Evolutionary conservation across 1,140 invertebrate species (phyloP), one percentile per base, ranked within the genome.

Genomic region (Eubasilissa regina): DNA sequence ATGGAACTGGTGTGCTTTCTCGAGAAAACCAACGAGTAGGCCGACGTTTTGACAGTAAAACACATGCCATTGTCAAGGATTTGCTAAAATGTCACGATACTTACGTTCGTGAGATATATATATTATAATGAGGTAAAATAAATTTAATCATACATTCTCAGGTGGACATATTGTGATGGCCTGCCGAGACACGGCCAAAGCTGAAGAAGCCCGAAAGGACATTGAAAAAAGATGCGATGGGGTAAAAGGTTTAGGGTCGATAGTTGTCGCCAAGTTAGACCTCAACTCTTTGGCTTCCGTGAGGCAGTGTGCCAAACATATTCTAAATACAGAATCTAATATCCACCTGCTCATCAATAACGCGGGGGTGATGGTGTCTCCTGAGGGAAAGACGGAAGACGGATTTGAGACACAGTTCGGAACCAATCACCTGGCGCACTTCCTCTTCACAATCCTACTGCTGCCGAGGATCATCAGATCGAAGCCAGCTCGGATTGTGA

Each of bases 381-480:
- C 93, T 0, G 87, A 91, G 72, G 86, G 87, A 13, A 84, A 86
- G 60, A 97, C 95, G 0, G 88, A 91, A 83, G 96, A 97, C 87
- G 95, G 95, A 0, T 95, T 95, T 87, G 96, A 98, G 88, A 92
- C 93, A 58, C 94, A 96, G 85, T 93, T 96, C 86, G 94, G 93
- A 12, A 92, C 94, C 0, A 96, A 96, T 88, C 93, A 96, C 84
- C 88, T 96, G 55, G 94, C 94, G 12, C 96, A 97, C 84, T 97
- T 97, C 85, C 87, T 96, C 15, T 86, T 98, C 0, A 97, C 95
- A 0, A 92, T 94, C 86, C 88, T 96, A 17, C 88, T 98, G 7
- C 83, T 95, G 25, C 92, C 95, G n/a, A 86, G 90, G n/a, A 86
- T 97, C 9, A 93, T 91, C 85, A 86, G 90, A 60, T 90, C 90